Percentiles rank a stretch among this genome's conserved stretches.
These are phyloP conservation scores for Silurus asotus DNA, from an alignment of 2,113 vertebrate genomes.

Conservation along the genomic window DNA sequence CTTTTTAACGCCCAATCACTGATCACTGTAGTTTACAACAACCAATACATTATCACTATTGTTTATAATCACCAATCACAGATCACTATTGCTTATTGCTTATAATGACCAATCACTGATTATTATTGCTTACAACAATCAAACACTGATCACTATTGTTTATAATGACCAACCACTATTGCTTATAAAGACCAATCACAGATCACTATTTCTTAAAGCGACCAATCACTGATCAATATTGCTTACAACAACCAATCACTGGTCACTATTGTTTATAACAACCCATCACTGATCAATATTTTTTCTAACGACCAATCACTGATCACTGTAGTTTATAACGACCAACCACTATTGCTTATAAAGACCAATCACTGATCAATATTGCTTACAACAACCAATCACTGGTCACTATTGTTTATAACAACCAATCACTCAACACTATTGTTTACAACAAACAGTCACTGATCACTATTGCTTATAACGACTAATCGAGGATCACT, in stretches of 20 bases:
- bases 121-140: neutral
- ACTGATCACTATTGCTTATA: neutral
- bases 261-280: no score
- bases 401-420: no score
- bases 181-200: no score
- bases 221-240: neutral
- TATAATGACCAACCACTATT: neutral
- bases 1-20: neutral
- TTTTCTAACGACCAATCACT: neutral
- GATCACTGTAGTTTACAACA: neutral
- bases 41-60: neutral
- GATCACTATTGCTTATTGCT: no score
- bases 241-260: no score
- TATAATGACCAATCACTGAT: neutral
- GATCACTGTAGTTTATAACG: neutral
- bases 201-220: no score
- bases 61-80: no score
- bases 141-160: neutral
- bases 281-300: no score
- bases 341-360: no score
- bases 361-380: no score
- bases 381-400: no score
- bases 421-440: neutral
- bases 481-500: neutral
- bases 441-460: neutral